Conservation (phyloP, 2,113 vertebrate genomes). For the Serilophus lunatus region DNA sequence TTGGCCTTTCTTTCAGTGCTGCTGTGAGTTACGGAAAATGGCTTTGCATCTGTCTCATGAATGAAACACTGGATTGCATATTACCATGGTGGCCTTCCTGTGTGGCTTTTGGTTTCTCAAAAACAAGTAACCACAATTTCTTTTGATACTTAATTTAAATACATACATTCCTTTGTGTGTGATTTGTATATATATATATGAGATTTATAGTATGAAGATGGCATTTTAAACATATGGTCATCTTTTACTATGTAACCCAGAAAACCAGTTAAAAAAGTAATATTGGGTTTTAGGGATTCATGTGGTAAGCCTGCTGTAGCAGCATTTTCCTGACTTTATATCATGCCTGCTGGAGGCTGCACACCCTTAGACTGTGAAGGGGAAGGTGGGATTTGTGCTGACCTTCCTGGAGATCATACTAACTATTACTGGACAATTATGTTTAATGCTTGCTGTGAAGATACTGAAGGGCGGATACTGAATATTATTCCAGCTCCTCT, state of each 20-base stretch:
- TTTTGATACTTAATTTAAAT: neutral
- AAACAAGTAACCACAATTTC: neutral
- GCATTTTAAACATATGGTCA: neutral
- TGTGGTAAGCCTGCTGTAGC: neutral
- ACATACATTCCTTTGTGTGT: neutral
- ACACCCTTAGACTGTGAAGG: neutral
- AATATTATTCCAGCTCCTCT: neutral
- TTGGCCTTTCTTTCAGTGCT: neutral
- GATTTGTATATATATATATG: neutral
- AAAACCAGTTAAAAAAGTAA: neutral
- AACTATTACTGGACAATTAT: neutral
- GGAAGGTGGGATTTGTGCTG: neutral
- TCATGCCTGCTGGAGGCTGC: neutral
- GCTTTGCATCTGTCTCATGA: neutral
- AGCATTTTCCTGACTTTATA: neutral
- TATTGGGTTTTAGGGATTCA: neutral
- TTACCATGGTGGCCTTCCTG: neutral
- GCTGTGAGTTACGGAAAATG: neutral
- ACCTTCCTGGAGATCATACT: neutral
- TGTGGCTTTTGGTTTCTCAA: neutral
- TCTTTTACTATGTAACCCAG: neutral
- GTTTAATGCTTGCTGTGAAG: neutral
- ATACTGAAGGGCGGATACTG: neutral
- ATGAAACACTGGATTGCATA: neutral
- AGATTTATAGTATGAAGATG: neutral